These are phyloP conservation scores for Peromyscus maniculatus DNA, from an alignment of 2,113 vertebrate genomes.

Conservation along the genomic window DNA sequence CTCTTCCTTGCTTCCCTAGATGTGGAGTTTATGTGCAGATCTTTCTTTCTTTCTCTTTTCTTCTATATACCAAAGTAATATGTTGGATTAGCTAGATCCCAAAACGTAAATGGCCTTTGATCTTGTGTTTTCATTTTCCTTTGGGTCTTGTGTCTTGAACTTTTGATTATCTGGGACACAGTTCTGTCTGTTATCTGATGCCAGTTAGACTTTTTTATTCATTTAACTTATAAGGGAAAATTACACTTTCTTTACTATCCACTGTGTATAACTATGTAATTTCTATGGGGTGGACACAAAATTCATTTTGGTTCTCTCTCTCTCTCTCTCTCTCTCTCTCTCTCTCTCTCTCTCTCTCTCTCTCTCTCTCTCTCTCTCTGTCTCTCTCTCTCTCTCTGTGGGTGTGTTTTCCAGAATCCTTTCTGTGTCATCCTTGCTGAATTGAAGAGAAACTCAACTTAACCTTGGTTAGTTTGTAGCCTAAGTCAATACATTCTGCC, in stretches of 20 bases:
- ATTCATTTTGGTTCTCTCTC: background rate
- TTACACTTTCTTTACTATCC: background rate
- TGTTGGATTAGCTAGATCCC: background rate
- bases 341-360: too few species aligned
- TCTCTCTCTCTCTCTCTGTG: too few species aligned
- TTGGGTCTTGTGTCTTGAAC: background rate
- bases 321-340: too few species aligned
- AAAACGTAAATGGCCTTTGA: background rate
- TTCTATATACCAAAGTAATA: background rate
- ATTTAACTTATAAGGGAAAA: background rate
- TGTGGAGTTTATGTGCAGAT: background rate
- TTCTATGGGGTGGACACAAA: background rate
- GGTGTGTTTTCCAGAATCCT: background rate
- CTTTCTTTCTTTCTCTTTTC: too few species aligned
- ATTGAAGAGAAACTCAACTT: background rate
- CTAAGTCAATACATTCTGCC: background rate
- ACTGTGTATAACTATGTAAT: background rate
- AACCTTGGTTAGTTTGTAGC: background rate
- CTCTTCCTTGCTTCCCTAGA: background rate
- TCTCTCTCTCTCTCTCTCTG: too few species aligned
- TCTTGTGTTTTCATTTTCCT: background rate
- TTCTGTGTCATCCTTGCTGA: background rate
- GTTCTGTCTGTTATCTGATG: background rate
- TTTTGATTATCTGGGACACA: background rate
- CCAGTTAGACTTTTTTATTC: background rate